Percentiles rank a stretch among this genome's conserved stretches.
Evolutionary conservation across 53 echinoderm and acorn worm species (phyloP).

Genomic region (Holothuria scabra): DNA sequence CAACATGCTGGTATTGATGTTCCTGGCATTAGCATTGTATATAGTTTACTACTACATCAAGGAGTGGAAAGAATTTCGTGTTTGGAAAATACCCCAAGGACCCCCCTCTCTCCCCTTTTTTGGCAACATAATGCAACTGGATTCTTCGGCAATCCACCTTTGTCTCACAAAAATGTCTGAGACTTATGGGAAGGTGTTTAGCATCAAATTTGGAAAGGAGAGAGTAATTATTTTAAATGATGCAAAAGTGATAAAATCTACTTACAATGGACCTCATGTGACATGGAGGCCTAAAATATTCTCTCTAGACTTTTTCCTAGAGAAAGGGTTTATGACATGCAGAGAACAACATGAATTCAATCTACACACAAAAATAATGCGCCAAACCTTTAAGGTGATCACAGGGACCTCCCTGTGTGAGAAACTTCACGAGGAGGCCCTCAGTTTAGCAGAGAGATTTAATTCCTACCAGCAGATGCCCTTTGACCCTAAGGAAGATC

Average conservation of each 20-base stretch:
- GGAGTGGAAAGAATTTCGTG: constrained; percentile 73
- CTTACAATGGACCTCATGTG: constrained; percentile 90
- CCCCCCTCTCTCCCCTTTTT: constrained; percentile 88
- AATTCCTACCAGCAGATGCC: constrained; percentile 66
- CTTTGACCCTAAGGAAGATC: constrained; percentile 89
- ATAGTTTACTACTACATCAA: constrained; percentile 74
- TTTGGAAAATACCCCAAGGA: constrained; percentile 76
- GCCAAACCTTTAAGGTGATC: constrained; percentile 87
- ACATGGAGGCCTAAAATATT: constrained; percentile 90
- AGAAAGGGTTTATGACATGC: constrained; percentile 93
- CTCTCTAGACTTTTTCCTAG: constrained; percentile 92
- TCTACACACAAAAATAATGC: constrained; percentile 95
- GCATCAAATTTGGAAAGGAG: constrained; percentile 86
- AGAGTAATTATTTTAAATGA: constrained; percentile 88
- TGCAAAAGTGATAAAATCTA: constrained; percentile 79
- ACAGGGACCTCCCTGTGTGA: constrained; percentile 81
- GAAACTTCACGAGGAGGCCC: constrained; percentile 82
- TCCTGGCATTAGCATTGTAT: constrained; percentile 52
- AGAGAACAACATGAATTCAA: constrained; percentile 82
- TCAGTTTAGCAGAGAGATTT: constrained; percentile 72
- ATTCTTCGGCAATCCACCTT: constrained; percentile 79
- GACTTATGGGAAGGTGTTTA: constrained; percentile 82
- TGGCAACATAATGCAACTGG: constrained; percentile 87
- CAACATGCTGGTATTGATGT: constrained; percentile 56
- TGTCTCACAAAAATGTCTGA: constrained; percentile 75